Percentiles rank a stretch among this genome's conserved stretches.
Conservation (phyloP, 2,888 invertebrate species). For the Eupithecia subumbrata region DNA sequence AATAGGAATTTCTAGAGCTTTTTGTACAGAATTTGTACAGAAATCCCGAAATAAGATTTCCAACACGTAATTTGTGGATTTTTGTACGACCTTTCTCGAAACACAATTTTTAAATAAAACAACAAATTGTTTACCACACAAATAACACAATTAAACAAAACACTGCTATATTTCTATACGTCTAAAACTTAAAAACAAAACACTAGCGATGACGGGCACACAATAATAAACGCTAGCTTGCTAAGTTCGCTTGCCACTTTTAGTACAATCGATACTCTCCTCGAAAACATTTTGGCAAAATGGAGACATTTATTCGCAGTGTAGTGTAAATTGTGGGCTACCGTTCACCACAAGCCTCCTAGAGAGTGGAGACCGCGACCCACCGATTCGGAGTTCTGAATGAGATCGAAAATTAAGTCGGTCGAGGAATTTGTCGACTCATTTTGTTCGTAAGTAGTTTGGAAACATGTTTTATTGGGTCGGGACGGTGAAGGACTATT, state of each 20-base stretch:
- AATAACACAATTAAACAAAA: neutral
- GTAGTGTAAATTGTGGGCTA: slow-evolving; percentile 31
- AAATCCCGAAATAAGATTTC: too few relatives aligned
- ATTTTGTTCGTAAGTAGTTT: slow-evolving; percentile 22
- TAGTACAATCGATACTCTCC: slow-evolving; percentile 1
- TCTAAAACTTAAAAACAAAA: neutral
- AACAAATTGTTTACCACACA: neutral
- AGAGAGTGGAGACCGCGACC: slow-evolving; percentile 14
- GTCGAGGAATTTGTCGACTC: slow-evolving; percentile 19
- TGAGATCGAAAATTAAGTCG: slow-evolving; percentile 33
- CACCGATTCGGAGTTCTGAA: slow-evolving; percentile 25
- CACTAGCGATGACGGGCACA: neutral
- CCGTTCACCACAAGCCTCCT: slow-evolving; percentile 30
- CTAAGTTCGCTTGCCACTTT: neutral
- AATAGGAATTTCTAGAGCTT: neutral
- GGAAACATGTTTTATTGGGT: slow-evolving; percentile 22
- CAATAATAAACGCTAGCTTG: neutral
- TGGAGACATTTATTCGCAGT: slow-evolving; percentile 26
- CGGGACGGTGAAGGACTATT: neutral
- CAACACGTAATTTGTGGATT: too few relatives aligned
- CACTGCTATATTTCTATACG: neutral
- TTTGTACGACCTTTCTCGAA: too few relatives aligned
- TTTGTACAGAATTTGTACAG: neutral
- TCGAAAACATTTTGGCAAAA: slow-evolving; percentile 15
- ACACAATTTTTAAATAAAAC: neutral